Evolutionary conservation across 2,888 invertebrate genomes (phyloP).

Genomic region (Cotesia congregata): DNA sequence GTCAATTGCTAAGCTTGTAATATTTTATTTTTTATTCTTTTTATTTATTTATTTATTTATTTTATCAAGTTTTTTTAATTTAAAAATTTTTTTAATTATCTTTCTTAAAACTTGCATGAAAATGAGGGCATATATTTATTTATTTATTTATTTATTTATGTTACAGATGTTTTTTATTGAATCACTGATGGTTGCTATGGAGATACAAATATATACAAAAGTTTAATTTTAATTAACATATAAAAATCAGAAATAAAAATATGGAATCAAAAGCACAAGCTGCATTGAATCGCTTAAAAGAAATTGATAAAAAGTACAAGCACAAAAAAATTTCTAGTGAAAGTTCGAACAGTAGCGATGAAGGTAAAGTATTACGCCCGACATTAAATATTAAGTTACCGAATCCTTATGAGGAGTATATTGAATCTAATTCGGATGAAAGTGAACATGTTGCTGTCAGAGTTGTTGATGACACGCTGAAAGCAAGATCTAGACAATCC

Average conservation of each 20-base stretch:
- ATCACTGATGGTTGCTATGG: background rate
- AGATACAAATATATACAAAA: constrained; percentile 18
- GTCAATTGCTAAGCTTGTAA: too few relatives aligned
- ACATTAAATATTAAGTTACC: constrained; percentile 53
- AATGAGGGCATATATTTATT: too few relatives aligned
- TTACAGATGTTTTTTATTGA: background rate
- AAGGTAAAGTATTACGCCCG: constrained; percentile 34
- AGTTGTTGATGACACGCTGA: constrained; percentile 7
- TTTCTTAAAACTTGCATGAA: too few relatives aligned
- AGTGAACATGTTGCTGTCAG: background rate
- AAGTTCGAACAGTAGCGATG: constrained; percentile 50
- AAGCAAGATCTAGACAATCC: background rate
- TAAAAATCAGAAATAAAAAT: constrained; percentile 46
- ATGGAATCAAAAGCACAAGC: constrained; percentile 59
- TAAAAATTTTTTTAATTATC: too few relatives aligned
- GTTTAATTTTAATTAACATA: background rate
- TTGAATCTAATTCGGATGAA: constrained; percentile 39
- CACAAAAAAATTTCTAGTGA: constrained; percentile 46
- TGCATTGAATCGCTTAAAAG: constrained; percentile 57
- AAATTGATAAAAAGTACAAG: constrained; percentile 63
- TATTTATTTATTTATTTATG: background rate
- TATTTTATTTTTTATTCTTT: too few relatives aligned
- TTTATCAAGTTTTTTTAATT: too few relatives aligned
- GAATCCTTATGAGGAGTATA: constrained; percentile 45
- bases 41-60: too few relatives aligned